Evolutionary conservation across 2,113 vertebrate species (phyloP), one percentile per base, ranked within the genome.

Genomic region (Lophotis ruficrista): DNA sequence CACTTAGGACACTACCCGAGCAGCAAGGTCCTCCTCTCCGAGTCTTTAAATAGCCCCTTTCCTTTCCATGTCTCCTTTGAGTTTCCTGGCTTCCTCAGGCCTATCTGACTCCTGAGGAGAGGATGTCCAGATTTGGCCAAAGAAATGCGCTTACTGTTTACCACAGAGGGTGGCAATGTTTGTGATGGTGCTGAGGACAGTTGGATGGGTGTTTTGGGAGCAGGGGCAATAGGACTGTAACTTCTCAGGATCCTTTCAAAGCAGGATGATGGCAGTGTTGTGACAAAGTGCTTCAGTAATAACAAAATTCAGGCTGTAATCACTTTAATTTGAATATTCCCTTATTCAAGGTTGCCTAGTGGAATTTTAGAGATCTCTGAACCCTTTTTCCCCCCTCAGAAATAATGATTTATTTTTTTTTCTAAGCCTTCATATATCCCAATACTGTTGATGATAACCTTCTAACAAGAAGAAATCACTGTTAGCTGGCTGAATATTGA

Each of bases 1-100:
- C 95, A 95, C 96, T 97, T 96, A 83, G 86, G 96, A 94, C 65
- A 85, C 79, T 94, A 56, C 62, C 76, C 78, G 61, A 93, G 83
- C 69, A 76, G 68, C 25, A 71, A 91, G 86, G 87, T 86, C 73
- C 87, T 93, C 54, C 61, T 89, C 81, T 89, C 61, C 2, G 19
- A 81, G 90, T 90, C 97, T 98, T 96, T 96, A 96, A 97, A 97
- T 96, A 96, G 93, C 79, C n/a, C 28, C 16, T 45, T 83, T 86
- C 65, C 56, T 28, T 80, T 88, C 86, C 56, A 27, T 15, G 28
- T n/a, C 84, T 65, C 48, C 58, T 47, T 95, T 47, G 31, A 37
- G 47, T 61, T 94, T 73, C 71, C 68, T 97, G 80, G 41, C 81
- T 96, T 87, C 75, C 60, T 84, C 54, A 79, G 43, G 51, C 53